phyloP scores from a whole-genome alignment of 2,113 vertebrate species.

The Montifringilla adamsi region DNA sequence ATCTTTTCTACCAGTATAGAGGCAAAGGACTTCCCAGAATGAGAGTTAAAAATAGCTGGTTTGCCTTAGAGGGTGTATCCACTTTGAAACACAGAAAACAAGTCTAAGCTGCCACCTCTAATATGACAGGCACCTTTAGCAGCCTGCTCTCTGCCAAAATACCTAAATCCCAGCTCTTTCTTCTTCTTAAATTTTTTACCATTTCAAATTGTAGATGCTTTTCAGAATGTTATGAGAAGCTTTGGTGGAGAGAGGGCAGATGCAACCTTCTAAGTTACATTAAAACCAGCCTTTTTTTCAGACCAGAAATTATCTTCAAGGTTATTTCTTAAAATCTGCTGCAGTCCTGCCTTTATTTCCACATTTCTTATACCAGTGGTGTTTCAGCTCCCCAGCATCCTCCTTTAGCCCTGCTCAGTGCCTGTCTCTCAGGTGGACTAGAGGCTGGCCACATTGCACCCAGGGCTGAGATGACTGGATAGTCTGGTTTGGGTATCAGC shows the following conservation, averaged over 20 bases:
- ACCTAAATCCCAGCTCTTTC: not conserved
- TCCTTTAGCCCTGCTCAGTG: not conserved
- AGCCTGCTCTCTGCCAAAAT: not conserved
- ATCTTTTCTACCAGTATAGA: not conserved
- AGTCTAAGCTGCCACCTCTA: not conserved
- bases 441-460: not conserved
- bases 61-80: not conserved
- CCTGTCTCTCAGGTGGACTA: not conserved
- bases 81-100: not conserved
- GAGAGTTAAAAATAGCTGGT: conserved; percentile 5
- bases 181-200: not conserved
- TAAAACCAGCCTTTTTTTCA: not conserved
- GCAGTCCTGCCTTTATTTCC: not conserved
- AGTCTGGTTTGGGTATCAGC: not conserved
- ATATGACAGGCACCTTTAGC: not conserved
- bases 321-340: not conserved
- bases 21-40: not conserved
- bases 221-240: not conserved
- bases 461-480: not conserved
- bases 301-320: not conserved
- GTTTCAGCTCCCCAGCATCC: not conserved
- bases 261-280: not conserved
- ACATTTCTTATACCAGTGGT: not conserved
- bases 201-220: not conserved
- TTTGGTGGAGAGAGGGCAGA: not conserved